Percentiles rank a stretch among this genome's conserved stretches.
These are phyloP conservation scores for Cyclopterus lumpus DNA, from an alignment of 2,797 vertebrate species.

Conservation along the genomic window DNA sequence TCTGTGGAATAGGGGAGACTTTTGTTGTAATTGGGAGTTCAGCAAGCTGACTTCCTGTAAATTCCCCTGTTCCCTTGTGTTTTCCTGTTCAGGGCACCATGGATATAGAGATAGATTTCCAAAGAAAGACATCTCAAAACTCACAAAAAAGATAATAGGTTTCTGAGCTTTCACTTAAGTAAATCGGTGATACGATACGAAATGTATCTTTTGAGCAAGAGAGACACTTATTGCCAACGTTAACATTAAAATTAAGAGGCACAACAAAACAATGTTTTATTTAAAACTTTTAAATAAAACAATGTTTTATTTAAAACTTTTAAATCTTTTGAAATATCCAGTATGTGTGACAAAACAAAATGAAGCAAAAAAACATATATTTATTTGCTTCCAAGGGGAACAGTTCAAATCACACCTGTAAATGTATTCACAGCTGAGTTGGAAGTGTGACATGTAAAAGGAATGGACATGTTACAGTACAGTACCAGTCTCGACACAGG, in stretches of 20 bases:
- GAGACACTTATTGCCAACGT: not conserved
- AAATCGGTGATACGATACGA: not conserved
- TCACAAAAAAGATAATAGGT: not conserved
- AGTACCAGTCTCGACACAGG: conserved; percentile 50
- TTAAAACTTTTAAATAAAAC: too few relatives aligned
- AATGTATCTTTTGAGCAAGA: too few relatives aligned
- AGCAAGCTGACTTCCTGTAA: conserved; percentile 73
- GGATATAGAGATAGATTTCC: conserved; percentile 31
- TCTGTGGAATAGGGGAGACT: conserved; percentile 40
- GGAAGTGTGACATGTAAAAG: conserved; percentile 45
- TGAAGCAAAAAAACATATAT: not conserved
- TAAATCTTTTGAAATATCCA: too few relatives aligned
- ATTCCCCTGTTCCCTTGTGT: conserved; percentile 72
- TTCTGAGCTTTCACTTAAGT: not conserved
- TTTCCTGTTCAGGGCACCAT: conserved; percentile 67
- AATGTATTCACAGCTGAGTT: conserved; percentile 31
- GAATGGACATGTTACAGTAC: conserved; percentile 25
- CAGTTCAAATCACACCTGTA: conserved; percentile 7
- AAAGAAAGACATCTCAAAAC: conserved; percentile 25
- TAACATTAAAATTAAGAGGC: not conserved
- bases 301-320: too few relatives aligned
- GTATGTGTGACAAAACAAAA: not conserved
- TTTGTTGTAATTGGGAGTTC: conserved; percentile 59
- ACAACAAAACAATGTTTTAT: not conserved
- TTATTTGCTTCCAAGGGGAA: not conserved